phyloP scores from a whole-genome alignment of 1,140 invertebrate species.

The Heliothis subflexa region DNA sequence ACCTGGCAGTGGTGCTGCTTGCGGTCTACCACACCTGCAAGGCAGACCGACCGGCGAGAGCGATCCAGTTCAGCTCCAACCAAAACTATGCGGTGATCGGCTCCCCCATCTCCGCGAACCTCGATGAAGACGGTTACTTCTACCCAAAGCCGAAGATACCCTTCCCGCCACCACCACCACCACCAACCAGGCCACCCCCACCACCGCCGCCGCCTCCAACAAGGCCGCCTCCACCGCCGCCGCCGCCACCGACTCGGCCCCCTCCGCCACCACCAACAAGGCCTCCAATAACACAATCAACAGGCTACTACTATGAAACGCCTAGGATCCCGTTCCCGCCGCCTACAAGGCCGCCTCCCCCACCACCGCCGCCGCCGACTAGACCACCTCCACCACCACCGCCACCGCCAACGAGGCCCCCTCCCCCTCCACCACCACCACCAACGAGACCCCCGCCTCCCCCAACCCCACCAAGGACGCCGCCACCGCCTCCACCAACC shows the following conservation, averaged over 20 bases:
- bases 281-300: conserved; percentile 29
- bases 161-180: conserved; percentile 59
- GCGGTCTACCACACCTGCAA: conserved; percentile 74
- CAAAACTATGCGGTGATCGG: conserved; percentile 77
- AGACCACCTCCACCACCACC: conserved; percentile 50
- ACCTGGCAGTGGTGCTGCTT: conserved; percentile 74
- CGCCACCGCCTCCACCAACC: conserved; percentile 52
- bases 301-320: conserved; percentile 12
- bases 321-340: conserved; percentile 55
- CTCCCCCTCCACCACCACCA: conserved; percentile 49
- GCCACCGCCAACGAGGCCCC: conserved; percentile 34
- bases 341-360: conserved; percentile 28
- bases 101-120: conserved; percentile 65
- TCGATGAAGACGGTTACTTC: conserved; percentile 81
- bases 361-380: conserved; percentile 48
- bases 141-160: conserved; percentile 79
- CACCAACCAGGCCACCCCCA: conserved; percentile 30
- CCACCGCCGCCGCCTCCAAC: conserved; percentile 52
- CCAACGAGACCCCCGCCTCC: conserved; percentile 51
- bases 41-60: conserved; percentile 67
- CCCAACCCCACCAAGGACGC: conserved; percentile 49
- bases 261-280: conserved; percentile 50
- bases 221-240: conserved; percentile 52
- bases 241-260: conserved; percentile 48
- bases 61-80: conserved; percentile 65